Base-by-base conservation (phyloP, 2,888 invertebrate species). In the Zygaena filipendulae region DNA sequence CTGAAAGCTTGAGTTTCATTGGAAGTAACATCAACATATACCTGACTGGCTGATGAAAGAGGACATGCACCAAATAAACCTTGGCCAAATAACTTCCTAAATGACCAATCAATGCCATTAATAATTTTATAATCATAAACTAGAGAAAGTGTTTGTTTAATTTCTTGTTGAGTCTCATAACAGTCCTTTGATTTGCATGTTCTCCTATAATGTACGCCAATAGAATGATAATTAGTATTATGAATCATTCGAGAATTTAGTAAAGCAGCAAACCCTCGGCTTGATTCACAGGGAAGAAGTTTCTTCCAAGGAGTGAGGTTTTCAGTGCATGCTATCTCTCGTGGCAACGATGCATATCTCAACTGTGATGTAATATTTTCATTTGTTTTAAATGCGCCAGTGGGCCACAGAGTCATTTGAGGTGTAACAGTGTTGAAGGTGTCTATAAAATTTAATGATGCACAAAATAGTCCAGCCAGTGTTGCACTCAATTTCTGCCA, bases 241-340 rank as follows among this genome's bases (percentile, higher is more conserved):
- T 96, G 95, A 30, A 97, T 88, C 59, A 90, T 87, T 29, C 92
- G 90, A 0, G 97, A 92, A 63, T 95, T 95, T 3, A 98, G 82
- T 27, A 98, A 69, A 0, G 92, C 88, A 9, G 92, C 88, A 43
- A 98, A 82, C 2, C 98, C 98, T 51, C 86, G 84, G 60, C 85
- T 89, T n/a, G 91, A 89, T 63, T 92, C 91, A 71, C 99, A 99
- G 0, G 99, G 98, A 23, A 99, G 67, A 3, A 99, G 75, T 60
- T 98, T 99, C 53, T 96, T 95, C 91, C 97, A 98, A 0, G 99
- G 98, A 8, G 99, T 98, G 47, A 99, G 77, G 77, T 99, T 99
- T 77, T 99, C 99, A 0, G 98, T 99, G 58, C 99, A 99, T 3
- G 97, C 95, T 47, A 95, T 92, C 82, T 99, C 99, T 40, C 94